phyloP scores from a whole-genome alignment of 2,888 invertebrate species.

The Limnephilus lunatus region DNA sequence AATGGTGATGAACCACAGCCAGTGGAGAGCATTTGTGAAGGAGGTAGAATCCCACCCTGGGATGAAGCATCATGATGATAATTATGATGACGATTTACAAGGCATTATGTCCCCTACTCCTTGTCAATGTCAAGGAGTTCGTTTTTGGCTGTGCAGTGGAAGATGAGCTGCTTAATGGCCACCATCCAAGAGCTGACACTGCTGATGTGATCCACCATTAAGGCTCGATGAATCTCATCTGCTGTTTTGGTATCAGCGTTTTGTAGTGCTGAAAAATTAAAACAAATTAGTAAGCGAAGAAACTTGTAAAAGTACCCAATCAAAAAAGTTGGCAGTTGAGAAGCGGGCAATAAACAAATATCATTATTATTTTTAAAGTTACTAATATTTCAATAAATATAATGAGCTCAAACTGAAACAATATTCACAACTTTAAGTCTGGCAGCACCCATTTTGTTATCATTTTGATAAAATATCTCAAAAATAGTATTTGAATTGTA shows the following conservation, averaged over 20 bases:
- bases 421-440: neutral
- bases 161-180: slow-evolving; percentile 79
- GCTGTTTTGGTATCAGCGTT: slow-evolving; percentile 75
- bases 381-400: neutral
- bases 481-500: neutral
- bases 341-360: neutral
- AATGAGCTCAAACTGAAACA: neutral
- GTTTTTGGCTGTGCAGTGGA: slow-evolving; percentile 73
- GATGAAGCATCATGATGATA: too few species aligned
- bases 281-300: neutral
- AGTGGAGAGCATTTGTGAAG: too few species aligned
- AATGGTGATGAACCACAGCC: too few species aligned
- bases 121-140: slow-evolving; percentile 61
- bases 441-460: neutral
- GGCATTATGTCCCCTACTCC: slow-evolving; percentile 30
- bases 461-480: neutral
- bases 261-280: slow-evolving; percentile 73
- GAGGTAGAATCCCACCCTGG: too few species aligned
- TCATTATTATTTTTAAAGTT: neutral
- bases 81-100: neutral
- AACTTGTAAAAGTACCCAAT: too few species aligned
- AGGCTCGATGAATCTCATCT: slow-evolving; percentile 78
- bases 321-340: neutral
- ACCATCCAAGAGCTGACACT: slow-evolving; percentile 80
- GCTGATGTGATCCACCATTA: slow-evolving; percentile 80